Evolutionary conservation across 2,888 invertebrate genomes (phyloP).

Genomic region (Lasioglossum villosulum): DNA sequence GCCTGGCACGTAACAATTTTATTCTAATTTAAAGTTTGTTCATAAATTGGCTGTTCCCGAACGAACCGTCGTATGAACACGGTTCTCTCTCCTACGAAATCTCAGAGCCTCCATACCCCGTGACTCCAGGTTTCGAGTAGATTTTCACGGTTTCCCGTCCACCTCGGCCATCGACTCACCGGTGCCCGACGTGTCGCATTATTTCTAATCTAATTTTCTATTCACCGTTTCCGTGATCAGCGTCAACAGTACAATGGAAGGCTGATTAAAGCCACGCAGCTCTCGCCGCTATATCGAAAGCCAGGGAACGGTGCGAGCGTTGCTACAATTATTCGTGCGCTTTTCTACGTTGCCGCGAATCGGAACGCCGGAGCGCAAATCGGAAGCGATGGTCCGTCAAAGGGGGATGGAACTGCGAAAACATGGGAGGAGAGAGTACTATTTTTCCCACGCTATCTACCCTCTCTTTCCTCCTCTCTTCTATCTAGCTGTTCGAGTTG

Average conservation of each 20-base stretch:
- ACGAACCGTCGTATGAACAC: neutral
- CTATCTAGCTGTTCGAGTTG: neutral
- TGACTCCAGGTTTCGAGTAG: neutral
- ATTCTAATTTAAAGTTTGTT: neutral
- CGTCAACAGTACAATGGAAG: slow-evolving; percentile 71
- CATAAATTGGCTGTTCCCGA: neutral
- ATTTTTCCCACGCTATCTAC: neutral
- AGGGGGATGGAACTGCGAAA: neutral
- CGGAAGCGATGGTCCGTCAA: slow-evolving; percentile 29
- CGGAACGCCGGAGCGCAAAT: slow-evolving; percentile 24
- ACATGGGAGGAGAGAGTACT: neutral
- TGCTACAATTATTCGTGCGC: slow-evolving; percentile 56
- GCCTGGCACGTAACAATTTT: neutral
- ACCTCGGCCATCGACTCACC: neutral
- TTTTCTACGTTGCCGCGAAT: slow-evolving; percentile 49
- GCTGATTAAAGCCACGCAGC: slow-evolving; percentile 71
- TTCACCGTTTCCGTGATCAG: slow-evolving; percentile 74
- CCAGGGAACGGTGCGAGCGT: slow-evolving; percentile 14
- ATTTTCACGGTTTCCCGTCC: neutral
- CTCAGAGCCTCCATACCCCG: neutral
- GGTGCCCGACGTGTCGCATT: slow-evolving; percentile 49
- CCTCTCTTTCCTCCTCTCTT: neutral
- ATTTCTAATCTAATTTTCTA: slow-evolving; percentile 75
- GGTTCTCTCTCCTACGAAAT: neutral
- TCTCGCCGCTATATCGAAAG: slow-evolving; percentile 25